Evolutionary conservation across 2,113 vertebrate genomes (phyloP).

Genomic region (Turdus rufiventris): DNA sequence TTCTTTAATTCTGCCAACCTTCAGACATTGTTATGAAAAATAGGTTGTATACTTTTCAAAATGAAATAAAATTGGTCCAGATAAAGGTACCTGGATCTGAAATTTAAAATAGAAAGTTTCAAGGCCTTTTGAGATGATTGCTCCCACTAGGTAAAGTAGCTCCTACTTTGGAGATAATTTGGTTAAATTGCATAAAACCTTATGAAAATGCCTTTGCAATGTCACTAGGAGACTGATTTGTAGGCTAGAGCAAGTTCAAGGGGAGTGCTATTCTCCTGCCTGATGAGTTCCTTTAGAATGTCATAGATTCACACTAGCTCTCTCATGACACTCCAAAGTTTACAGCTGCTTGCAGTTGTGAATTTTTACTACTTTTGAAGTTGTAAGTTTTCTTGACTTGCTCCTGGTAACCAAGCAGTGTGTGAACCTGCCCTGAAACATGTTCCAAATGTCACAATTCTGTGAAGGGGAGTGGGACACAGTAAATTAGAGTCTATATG

Average conservation of each 20-base stretch:
- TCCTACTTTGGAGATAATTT: neutral
- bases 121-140: neutral
- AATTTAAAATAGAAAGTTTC: neutral
- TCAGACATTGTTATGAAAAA: neutral
- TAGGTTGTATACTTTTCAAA: neutral
- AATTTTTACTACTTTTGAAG: neutral
- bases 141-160: neutral
- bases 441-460: neutral
- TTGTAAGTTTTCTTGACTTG: neutral
- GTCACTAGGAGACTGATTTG: neutral
- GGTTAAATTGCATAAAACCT: neutral
- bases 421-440: neutral
- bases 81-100: neutral
- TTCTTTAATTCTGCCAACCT: neutral
- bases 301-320: neutral
- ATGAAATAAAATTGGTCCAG: neutral
- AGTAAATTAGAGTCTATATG: neutral
- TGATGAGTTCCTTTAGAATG: neutral
- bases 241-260: neutral
- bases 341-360: neutral
- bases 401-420: accelerated
- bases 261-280: neutral
- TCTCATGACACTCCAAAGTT: neutral
- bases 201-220: neutral
- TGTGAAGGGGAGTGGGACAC: neutral